A percentile compares a stretch with the other conserved stretches of the same genome.
phyloP scores from a whole-genome alignment of 2,797 vertebrate species.

The Clarias pachynema region DNA sequence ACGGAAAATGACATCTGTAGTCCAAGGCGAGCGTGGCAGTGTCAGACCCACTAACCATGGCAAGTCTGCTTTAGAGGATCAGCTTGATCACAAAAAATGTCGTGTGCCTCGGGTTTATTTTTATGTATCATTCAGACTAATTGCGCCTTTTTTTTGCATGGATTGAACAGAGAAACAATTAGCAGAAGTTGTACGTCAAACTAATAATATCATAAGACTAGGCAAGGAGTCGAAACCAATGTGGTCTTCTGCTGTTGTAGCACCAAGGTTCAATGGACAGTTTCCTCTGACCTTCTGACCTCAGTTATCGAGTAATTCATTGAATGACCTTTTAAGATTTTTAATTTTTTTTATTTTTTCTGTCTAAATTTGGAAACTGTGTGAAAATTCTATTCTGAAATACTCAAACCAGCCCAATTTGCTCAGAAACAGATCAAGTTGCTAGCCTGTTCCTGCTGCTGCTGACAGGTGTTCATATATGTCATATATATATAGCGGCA shows the following conservation, averaged over 20 bases:
- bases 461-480: background rate
- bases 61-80: slow-evolving; percentile 27
- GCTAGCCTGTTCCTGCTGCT: background rate
- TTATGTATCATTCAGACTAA: background rate
- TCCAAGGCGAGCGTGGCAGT: slow-evolving; percentile 51
- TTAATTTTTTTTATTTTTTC: background rate
- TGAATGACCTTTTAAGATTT: background rate
- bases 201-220: background rate
- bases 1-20: slow-evolving; percentile 57
- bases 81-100: background rate
- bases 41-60: slow-evolving; percentile 51
- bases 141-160: background rate
- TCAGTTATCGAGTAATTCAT: background rate
- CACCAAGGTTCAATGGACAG: no score
- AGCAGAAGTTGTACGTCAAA: slow-evolving; percentile 7
- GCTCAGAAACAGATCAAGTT: background rate
- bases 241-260: background rate
- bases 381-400: background rate
- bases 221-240: background rate
- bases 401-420: background rate
- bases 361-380: background rate
- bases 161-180: background rate
- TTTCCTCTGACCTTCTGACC: background rate
- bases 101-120: background rate
- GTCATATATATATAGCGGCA: no score